Conservation (phyloP, 2,113 vertebrate species). For the Herpailurus yagouaroundi region DNA sequence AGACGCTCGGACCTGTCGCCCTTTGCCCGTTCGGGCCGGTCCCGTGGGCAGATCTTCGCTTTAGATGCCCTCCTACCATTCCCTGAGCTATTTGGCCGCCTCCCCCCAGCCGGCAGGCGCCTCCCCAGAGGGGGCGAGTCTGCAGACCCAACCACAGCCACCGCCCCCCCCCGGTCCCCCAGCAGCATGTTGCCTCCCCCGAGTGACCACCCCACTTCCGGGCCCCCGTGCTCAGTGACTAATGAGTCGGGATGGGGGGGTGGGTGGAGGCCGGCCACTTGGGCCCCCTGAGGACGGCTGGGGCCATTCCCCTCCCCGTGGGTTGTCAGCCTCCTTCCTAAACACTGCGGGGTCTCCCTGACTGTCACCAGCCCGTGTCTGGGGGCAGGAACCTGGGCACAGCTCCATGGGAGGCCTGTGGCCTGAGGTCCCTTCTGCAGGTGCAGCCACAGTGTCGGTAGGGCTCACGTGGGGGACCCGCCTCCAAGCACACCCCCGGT, state of each 20-base stretch:
- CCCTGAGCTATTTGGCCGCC: background rate
- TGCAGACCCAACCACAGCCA: no score
- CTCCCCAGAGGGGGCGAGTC: no score
- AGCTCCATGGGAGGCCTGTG: background rate
- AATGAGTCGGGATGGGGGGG: accelerated
- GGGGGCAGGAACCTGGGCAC: background rate
- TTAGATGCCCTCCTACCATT: background rate
- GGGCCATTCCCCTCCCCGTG: accelerated
- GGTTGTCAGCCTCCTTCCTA: no score
- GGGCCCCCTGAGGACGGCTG: no score
- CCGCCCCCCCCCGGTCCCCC: no score
- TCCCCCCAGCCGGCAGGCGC: background rate
- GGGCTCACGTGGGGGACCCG: background rate
- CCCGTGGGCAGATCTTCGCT: background rate
- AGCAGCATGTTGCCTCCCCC: background rate
- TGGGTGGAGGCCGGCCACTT: accelerated
- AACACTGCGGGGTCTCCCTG: background rate
- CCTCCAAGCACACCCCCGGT: background rate
- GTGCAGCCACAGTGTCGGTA: background rate
- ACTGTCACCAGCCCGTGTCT: background rate
- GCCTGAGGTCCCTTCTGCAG: background rate
- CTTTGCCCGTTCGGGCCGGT: background rate
- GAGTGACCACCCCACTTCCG: accelerated
- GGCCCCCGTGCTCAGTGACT: accelerated
- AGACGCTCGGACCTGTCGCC: background rate